Base-by-base conservation (phyloP, 2,113 vertebrate species). In the Pomatostomus ruficeps region DNA sequence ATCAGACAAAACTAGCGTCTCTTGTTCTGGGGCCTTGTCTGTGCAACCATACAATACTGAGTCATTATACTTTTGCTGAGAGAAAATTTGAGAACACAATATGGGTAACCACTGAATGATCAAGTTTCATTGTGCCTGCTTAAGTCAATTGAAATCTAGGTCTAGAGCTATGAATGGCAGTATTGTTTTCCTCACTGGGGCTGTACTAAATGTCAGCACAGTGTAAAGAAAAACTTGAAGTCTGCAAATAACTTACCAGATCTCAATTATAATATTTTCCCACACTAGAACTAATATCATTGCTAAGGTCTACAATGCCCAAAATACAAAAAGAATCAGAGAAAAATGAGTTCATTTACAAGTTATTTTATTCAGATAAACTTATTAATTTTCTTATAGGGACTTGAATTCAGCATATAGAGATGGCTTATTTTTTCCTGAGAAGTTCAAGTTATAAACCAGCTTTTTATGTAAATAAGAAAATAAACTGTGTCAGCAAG, bases 71-170 rank as follows among this genome's bases (percentile, higher is more conserved):
- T 97, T 98, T 98, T 98, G 98, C 98, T 97, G 97, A 98, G 98
- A 98, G 98, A 99, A 98, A 98, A 99, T 98, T 98, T 98, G 98
- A 99, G 98, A 99, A 98, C 98, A 98, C 98, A 98, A 98, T 99
- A 98, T 98, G 98, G 97, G 95, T 97, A 97, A 98, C 97, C 97
- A 96, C 97, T 98, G 98, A 98, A 98, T 98, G 98, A 99, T 98
- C 97, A 98, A 98, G 98, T 98, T 98, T 98, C 98, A 98, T 98
- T 98, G 98, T 98, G 97, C 97, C 95, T 88, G 92, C 98, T 98
- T 99, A 98, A 98, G 98, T 98, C 98, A 96, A 98, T 98, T 98
- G 98, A 98, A 99, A 98, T 98, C 96, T 98, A 98, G 94, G 96
- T 98, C 98, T 98, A 98, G 97, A 95, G 98, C 97, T 97, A 98